A percentile compares a stretch with the other conserved stretches of the same genome.
phyloP scores from a whole-genome alignment of 2,797 vertebrate genomes.

The Platalea minor region DNA sequence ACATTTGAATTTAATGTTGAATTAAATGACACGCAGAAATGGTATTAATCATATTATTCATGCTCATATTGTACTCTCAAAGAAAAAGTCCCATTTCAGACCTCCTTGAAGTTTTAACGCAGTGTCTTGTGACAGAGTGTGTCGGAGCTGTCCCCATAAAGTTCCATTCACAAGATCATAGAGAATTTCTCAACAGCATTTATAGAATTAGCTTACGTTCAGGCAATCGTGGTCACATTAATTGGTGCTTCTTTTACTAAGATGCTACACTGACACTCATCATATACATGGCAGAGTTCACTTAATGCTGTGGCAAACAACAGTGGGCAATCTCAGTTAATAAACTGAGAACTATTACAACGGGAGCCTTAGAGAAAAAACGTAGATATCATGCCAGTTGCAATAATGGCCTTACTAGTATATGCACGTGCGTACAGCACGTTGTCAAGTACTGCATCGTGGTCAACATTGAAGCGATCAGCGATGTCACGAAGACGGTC shows the following conservation, averaged over 20 bases:
- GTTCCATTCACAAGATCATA: background rate
- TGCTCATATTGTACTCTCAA: background rate
- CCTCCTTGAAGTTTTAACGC: background rate
- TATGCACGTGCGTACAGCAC: constrained; percentile 97
- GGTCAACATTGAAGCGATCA: constrained; percentile 92
- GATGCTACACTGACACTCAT: background rate
- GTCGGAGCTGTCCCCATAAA: background rate
- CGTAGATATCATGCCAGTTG: background rate
- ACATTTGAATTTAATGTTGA: background rate
- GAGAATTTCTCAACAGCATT: background rate
- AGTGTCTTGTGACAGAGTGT: background rate
- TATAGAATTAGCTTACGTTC: background rate
- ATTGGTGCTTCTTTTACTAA: background rate
- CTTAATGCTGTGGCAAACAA: background rate
- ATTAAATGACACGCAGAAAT: background rate
- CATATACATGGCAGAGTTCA: background rate
- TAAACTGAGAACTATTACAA: background rate
- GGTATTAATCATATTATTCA: background rate
- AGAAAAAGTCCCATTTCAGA: background rate
- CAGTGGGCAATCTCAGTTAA: background rate
- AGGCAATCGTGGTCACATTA: background rate
- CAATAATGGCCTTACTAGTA: constrained; percentile 82
- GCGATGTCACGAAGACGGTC: constrained; percentile 94
- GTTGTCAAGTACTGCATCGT: constrained; percentile 94
- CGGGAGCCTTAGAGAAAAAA: background rate